phyloP scores from a whole-genome alignment of 2,888 invertebrate genomes.

The Antitype chi region DNA sequence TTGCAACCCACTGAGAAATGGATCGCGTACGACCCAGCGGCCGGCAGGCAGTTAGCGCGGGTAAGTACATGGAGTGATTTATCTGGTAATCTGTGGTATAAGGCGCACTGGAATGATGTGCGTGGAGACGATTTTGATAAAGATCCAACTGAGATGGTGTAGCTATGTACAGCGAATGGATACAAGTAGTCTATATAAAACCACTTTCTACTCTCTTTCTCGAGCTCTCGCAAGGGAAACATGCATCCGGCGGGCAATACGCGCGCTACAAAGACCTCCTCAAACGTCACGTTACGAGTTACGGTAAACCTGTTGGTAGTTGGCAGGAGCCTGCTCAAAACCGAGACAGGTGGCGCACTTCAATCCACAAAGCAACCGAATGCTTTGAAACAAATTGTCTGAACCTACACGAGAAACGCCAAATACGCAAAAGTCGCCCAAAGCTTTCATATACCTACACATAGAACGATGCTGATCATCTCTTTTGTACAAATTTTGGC shows the following conservation, averaged over 20 bases:
- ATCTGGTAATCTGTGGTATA: neutral
- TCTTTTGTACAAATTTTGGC: neutral
- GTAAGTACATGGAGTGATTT: too few relatives aligned
- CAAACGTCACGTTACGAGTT: neutral
- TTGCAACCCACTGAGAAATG: too few relatives aligned
- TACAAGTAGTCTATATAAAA: neutral
- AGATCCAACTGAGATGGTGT: neutral
- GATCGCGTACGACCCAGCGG: too few relatives aligned
- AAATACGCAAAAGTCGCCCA: neutral
- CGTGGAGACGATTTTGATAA: neutral
- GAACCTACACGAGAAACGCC: neutral
- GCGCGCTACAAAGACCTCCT: neutral
- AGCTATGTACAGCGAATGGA: neutral
- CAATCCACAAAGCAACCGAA: neutral
- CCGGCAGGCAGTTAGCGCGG: too few relatives aligned
- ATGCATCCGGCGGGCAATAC: neutral
- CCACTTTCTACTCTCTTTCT: neutral
- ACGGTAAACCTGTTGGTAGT: neutral
- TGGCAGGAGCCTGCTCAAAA: neutral
- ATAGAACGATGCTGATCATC: neutral
- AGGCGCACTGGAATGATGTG: neutral
- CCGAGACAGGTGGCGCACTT: neutral
- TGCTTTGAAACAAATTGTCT: neutral
- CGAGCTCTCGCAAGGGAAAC: neutral
- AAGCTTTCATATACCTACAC: neutral